Conservation (phyloP, 2,113 vertebrate genomes). For the Eptesicus fuscus region DNA sequence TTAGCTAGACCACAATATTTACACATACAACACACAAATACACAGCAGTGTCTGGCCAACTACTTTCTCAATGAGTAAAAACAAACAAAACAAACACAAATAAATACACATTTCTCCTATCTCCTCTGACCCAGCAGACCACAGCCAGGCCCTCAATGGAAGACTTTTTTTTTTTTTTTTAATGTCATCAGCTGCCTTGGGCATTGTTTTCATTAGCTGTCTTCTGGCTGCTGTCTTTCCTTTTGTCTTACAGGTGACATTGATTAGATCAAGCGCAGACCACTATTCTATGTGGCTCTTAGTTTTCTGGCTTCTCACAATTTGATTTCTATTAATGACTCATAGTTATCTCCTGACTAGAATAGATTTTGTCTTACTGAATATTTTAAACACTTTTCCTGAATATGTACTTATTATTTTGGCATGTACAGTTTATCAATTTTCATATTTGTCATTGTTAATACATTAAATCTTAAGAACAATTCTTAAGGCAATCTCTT, state of each 20-base stretch:
- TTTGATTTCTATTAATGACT: not conserved
- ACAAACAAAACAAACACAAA: not conserved
- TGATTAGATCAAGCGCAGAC: not conserved
- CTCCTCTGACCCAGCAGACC: not conserved
- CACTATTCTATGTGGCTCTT: not conserved
- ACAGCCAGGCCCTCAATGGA: not conserved
- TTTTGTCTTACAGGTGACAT: not conserved
- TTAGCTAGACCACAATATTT: not conserved
- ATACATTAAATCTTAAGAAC: slow-evolving; percentile 17
- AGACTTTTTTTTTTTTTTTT: not conserved
- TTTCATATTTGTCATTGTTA: slow-evolving; percentile 24
- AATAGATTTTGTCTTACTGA: not conserved
- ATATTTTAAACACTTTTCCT: not conserved
- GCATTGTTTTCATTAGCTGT: not conserved
- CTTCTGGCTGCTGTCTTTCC: not conserved
- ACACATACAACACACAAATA: not conserved
- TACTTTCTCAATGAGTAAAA: not conserved
- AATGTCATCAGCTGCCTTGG: not conserved
- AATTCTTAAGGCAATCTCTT: not conserved
- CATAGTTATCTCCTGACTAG: not conserved
- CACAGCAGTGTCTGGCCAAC: not conserved
- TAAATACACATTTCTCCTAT: not conserved
- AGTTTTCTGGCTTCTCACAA: not conserved
- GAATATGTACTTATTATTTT: not conserved
- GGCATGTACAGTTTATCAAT: not conserved